Base-by-base conservation (phyloP, 2,113 vertebrate species). In the Procapra przewalskii region DNA sequence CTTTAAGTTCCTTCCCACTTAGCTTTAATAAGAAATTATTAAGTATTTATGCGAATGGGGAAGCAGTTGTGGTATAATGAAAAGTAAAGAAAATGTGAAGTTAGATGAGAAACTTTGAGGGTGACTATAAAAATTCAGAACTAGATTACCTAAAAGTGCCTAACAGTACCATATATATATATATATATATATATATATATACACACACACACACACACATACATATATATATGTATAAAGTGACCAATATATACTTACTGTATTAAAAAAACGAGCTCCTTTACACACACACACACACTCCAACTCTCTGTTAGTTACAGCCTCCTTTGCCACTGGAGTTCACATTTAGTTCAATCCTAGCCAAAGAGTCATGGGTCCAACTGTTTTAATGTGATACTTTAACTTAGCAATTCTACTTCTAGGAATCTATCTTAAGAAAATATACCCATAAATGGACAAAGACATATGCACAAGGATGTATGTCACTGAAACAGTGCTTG, bases 391-490 rank as follows among this genome's bases (percentile, higher is more conserved):
- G 6, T 43, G 25, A 85, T 85, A 93, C n/a, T 82, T 77, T 60
- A 92, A 91, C 62, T 19, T 29, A 93, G 5, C 27, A 85, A 96
- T 90, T 96, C 62, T 25, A 96, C 25, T 83, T 96, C n/a, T n/a
- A 89, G 50, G 19, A 95, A 96, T 79, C 48, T 60, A 84, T 80
- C 43, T 36, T 94, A 95, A 92, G 31, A 33, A 95, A 91, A 95
- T 79, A 86, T 2, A 85, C 6, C 43, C 31, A 75, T 48, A 93
- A 82, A 88, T 43, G 23, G 50, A 19, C n/a, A 88, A 91, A 93
- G 19, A 85, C 12, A 31, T 57, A 80, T 10, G 45, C 8, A 60
- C 27, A 94, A 83, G 7, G 43, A 95, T 52, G 36, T 12, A 15
- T 77, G 71, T 90, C 62, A 52, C 59, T 83, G 36, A 86, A 57